phyloP scores from a whole-genome alignment of 1,140 invertebrate species.

The Aphis gossypii region DNA sequence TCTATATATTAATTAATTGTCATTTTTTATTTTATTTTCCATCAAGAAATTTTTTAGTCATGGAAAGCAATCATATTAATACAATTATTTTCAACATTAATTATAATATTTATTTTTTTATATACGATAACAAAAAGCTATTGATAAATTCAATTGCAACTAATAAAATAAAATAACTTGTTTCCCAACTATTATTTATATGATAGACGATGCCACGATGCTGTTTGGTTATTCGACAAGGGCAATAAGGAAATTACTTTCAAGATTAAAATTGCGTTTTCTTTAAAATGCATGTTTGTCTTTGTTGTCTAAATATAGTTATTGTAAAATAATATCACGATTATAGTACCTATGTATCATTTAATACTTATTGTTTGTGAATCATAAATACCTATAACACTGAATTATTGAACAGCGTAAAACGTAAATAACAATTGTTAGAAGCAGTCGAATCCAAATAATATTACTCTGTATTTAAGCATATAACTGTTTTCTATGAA shows the following conservation, averaged over 20 bases:
- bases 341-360: neutral
- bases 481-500: neutral
- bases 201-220: neutral
- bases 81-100: neutral
- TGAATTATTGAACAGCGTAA: neutral
- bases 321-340: neutral
- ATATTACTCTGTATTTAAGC: neutral
- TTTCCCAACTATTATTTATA: neutral
- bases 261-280: neutral
- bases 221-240: neutral
- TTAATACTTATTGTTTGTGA: neutral
- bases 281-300: neutral
- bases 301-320: neutral
- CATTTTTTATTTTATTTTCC: neutral
- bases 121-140: neutral
- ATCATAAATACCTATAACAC: neutral
- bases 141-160: neutral
- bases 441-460: neutral
- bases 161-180: neutral
- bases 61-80: neutral
- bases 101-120: neutral
- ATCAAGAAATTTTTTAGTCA: neutral
- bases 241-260: neutral
- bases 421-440: neutral
- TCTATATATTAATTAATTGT: neutral